These are phyloP conservation scores for Periphyllus acericola DNA, from an alignment of 2,888 invertebrate species.

Conservation along the genomic window DNA sequence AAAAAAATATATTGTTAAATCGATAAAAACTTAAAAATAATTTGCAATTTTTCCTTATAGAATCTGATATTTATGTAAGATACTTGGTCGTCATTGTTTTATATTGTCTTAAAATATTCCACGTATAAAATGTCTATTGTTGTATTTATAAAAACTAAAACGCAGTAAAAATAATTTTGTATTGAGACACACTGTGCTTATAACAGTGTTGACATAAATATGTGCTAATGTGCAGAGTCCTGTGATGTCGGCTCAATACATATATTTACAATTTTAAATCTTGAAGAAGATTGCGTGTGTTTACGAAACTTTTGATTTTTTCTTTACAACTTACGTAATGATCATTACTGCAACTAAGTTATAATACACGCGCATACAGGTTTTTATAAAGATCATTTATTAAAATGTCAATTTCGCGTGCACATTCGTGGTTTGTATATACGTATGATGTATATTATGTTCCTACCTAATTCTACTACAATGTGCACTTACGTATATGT, in stretches of 20 bases:
- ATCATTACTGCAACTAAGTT: not conserved
- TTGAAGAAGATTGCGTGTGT: not conserved
- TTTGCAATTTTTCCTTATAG: no score
- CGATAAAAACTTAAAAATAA: no score
- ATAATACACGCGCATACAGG: not conserved
- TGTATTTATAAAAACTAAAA: no score
- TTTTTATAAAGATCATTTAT: not conserved
- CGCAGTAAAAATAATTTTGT: no score
- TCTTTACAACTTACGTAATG: not conserved
- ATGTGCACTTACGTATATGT: not conserved
- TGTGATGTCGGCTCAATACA: not conserved
- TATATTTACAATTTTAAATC: not conserved
- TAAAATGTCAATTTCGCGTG: not conserved
- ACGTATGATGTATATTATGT: not conserved
- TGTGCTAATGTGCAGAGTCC: not conserved
- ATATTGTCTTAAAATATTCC: no score
- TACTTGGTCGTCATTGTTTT: no score
- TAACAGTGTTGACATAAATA: no score
- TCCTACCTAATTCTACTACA: not conserved
- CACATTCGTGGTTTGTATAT: not conserved
- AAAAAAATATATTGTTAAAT: no score
- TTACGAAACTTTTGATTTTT: not conserved
- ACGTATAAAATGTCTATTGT: no score
- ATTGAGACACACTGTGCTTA: no score
- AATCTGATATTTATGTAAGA: no score